These are phyloP conservation scores for Psilopogon haemacephalus DNA, from an alignment of 2,113 vertebrate genomes.

Conservation along the genomic window DNA sequence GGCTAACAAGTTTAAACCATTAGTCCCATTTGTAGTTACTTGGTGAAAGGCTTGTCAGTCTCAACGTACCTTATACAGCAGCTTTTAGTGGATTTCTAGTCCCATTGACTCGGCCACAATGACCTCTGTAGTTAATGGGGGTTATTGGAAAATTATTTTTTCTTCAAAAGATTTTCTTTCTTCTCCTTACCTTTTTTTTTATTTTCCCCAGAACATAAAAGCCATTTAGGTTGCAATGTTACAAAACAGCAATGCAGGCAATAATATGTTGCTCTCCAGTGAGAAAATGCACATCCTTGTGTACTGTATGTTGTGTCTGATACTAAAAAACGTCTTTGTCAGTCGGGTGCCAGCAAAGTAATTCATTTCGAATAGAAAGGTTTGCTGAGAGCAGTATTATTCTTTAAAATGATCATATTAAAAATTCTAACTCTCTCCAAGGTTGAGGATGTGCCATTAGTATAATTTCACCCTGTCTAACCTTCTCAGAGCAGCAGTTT, in stretches of 20 bases:
- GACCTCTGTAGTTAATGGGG: conserved; percentile 75
- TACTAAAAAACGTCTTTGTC: conserved; percentile 8
- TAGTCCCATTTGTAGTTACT: conserved; percentile 80
- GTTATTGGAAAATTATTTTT: conserved; percentile 74
- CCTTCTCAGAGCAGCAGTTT: not conserved
- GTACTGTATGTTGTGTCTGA: not conserved
- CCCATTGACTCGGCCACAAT: conserved; percentile 75
- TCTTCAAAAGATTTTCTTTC: conserved; percentile 66
- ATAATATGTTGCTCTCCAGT: conserved; percentile 49
- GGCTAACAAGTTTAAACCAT: conserved; percentile 85
- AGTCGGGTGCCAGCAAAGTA: conserved; percentile 13
- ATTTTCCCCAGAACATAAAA: conserved; percentile 72
- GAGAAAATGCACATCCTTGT: conserved; percentile 46
- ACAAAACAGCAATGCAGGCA: conserved; percentile 67
- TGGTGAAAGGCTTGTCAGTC: conserved; percentile 77
- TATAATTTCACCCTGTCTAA: conserved; percentile 15
- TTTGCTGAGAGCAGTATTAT: conserved; percentile 12
- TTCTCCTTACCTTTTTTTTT: conserved; percentile 52
- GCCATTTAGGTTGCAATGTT: conserved; percentile 72
- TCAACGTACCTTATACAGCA: conserved; percentile 58
- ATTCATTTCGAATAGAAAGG: conserved; percentile 8
- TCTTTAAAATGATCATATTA: conserved; percentile 31
- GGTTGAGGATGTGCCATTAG: not conserved
- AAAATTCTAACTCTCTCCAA: conserved; percentile 18
- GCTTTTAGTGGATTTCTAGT: conserved; percentile 79